Conservation (phyloP, 2,113 vertebrate genomes). For the Vimba vimba region DNA sequence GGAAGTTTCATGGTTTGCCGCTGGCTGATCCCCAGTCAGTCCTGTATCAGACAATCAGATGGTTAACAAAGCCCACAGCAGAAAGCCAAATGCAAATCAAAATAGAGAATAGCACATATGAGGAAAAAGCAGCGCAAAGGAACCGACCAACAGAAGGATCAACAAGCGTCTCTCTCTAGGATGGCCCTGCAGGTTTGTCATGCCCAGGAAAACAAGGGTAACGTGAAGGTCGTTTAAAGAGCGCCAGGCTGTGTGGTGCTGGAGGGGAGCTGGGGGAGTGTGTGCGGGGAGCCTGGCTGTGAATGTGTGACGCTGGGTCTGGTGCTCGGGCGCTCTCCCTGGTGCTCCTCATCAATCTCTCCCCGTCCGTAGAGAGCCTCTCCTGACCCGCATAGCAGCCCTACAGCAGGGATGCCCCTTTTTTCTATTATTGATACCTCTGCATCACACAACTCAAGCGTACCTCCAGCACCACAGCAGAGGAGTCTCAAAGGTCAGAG, state of each 20-base stretch:
- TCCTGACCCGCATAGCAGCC: slow-evolving; percentile 79
- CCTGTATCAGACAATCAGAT: slow-evolving; percentile 7
- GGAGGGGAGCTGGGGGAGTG: slow-evolving; percentile 64
- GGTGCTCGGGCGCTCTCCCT: slow-evolving; percentile 68
- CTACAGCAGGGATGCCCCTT: slow-evolving; percentile 64
- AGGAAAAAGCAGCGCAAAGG: not conserved
- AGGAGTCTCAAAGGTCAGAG: slow-evolving; percentile 73
- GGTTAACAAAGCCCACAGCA: not conserved
- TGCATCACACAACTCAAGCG: slow-evolving; percentile 72
- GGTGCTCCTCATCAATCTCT: slow-evolving; percentile 81
- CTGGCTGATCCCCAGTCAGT: not conserved
- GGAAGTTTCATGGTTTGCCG: not conserved
- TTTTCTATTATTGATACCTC: slow-evolving; percentile 80
- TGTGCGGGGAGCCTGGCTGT: slow-evolving; percentile 52
- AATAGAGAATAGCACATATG: not conserved
- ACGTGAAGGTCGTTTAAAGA: slow-evolving; percentile 82
- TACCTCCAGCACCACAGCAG: slow-evolving; percentile 67
- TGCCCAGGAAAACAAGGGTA: slow-evolving; percentile 71
- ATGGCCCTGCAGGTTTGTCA: slow-evolving; percentile 65
- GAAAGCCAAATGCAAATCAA: slow-evolving; percentile 24
- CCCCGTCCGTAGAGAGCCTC: slow-evolving; percentile 73
- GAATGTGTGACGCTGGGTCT: slow-evolving; percentile 61
- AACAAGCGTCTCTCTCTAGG: slow-evolving; percentile 58
- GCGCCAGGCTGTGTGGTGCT: slow-evolving; percentile 67
- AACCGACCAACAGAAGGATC: slow-evolving; percentile 48